Evolutionary conservation across 2,888 invertebrate genomes (phyloP).

Genomic region (Drosophila lacicola): DNA sequence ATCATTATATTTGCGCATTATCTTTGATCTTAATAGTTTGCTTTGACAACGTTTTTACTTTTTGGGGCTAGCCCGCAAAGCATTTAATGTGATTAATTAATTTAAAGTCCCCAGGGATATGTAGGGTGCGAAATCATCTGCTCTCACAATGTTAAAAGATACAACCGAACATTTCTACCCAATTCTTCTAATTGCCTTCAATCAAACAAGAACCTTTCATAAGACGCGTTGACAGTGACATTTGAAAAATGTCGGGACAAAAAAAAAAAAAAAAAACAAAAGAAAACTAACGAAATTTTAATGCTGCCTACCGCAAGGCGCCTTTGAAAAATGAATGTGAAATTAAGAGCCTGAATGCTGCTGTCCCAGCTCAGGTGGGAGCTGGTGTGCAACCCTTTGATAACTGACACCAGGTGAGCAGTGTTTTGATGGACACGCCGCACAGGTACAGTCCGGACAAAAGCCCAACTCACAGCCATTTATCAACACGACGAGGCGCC

Average conservation of each 20-base stretch:
- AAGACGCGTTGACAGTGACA: slow-evolving; percentile 66
- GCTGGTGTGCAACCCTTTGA: slow-evolving; percentile 46
- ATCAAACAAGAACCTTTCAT: slow-evolving; percentile 45
- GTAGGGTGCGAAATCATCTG: slow-evolving; percentile 13
- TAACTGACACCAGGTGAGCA: slow-evolving; percentile 59
- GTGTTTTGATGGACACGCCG: slow-evolving; percentile 41
- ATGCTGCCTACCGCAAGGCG: slow-evolving; percentile 42
- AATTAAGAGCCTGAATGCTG: slow-evolving; percentile 23
- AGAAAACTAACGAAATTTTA: slow-evolving; percentile 39
- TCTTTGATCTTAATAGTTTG: slow-evolving; percentile 76
- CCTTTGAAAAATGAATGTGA: slow-evolving; percentile 54
- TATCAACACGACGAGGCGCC: slow-evolving; percentile 58
- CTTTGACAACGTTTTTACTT: slow-evolving; percentile 57
- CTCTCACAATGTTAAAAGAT: slow-evolving; percentile 25
- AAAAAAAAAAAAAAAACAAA: slow-evolving; percentile 18
- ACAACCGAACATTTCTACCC: slow-evolving; percentile 14
- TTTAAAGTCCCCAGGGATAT: slow-evolving; percentile 56
- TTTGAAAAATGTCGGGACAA: slow-evolving; percentile 55
- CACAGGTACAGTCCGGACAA: slow-evolving; percentile 57
- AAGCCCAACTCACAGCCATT: slow-evolving; percentile 45
- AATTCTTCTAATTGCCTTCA: slow-evolving; percentile 54
- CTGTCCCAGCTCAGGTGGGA: too few relatives aligned
- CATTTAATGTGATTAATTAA: slow-evolving; percentile 76
- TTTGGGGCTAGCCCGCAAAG: slow-evolving; percentile 38
- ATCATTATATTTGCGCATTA: slow-evolving; percentile 71